phyloP scores from a whole-genome alignment of 23 tunicate genomes.

The Styela clava region DNA sequence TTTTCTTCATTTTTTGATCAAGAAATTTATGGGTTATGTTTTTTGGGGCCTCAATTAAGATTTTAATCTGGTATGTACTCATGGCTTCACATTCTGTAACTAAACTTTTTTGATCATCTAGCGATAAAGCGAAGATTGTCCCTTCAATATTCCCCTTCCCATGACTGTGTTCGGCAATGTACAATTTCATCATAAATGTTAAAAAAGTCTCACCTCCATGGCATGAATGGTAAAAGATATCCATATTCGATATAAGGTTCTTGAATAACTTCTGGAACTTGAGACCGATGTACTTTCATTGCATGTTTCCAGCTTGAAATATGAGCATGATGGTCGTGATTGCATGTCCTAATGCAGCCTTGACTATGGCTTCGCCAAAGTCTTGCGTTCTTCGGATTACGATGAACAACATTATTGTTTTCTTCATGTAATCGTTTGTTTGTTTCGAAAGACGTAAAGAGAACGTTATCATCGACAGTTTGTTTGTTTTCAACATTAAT shows the following conservation, averaged over 20 bases:
- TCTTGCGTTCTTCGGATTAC: not conserved
- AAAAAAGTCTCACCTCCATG: conserved; percentile 34
- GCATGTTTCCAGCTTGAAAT: conserved; percentile 35
- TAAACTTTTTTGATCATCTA: too few relatives aligned
- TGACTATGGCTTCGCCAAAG: not conserved
- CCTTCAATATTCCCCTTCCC: too few relatives aligned
- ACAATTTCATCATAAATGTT: too few relatives aligned
- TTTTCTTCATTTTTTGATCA: too few relatives aligned
- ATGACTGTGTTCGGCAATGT: too few relatives aligned
- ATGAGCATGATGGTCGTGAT: not conserved
- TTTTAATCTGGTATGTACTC: too few relatives aligned
- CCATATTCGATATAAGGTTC: conserved; percentile 45
- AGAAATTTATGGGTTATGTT: too few relatives aligned
- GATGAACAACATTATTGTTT: not conserved
- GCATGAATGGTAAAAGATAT: conserved; percentile 50
- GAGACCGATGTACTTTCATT: not conserved
- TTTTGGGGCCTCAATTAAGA: too few relatives aligned
- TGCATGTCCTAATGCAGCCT: not conserved
- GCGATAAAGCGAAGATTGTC: too few relatives aligned
- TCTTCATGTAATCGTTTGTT: not conserved
- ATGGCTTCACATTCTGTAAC: too few relatives aligned
- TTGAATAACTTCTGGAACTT: conserved; percentile 31
- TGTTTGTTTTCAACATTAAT: not conserved
- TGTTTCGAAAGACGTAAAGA: not conserved
- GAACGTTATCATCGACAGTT: not conserved